These are phyloP conservation scores for Lasioglossum leucozonium DNA, from an alignment of 2,888 invertebrate species.

Conservation along the genomic window DNA sequence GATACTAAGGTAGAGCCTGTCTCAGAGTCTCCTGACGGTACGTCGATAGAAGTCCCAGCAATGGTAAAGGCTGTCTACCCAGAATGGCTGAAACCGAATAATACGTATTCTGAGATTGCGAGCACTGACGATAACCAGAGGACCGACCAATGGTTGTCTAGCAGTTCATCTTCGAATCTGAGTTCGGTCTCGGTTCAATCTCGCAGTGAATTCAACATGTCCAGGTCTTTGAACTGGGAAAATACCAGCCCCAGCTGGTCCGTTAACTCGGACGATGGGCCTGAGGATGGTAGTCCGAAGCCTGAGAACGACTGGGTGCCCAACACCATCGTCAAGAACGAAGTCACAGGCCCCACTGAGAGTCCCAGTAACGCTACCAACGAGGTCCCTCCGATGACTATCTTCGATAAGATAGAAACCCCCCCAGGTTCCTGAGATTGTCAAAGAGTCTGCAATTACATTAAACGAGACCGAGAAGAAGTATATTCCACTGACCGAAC, in stretches of 20 bases:
- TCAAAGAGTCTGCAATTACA: not conserved
- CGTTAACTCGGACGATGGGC: slow-evolving; percentile 58
- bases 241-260: slow-evolving; percentile 71
- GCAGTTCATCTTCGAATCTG: slow-evolving; percentile 29
- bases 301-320: slow-evolving; percentile 79
- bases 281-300: slow-evolving; percentile 53
- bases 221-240: slow-evolving; percentile 70
- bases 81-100: not conserved
- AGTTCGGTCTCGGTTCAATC: not conserved
- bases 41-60: slow-evolving; percentile 8
- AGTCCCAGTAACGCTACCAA: not conserved
- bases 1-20: not conserved
- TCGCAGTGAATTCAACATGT: slow-evolving; percentile 46
- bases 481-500: slow-evolving; percentile 79
- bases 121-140: not conserved
- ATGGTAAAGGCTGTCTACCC: slow-evolving; percentile 49
- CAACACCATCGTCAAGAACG: slow-evolving; percentile 43
- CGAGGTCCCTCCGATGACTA: not conserved
- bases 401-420: not conserved
- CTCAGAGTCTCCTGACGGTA: not conserved
- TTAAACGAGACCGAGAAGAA: slow-evolving; percentile 63
- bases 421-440: not conserved
- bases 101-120: not conserved
- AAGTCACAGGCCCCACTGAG: not conserved
- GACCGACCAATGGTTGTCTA: slow-evolving; percentile 73